phyloP scores from a whole-genome alignment of 2,888 invertebrate genomes.

The Cheilosia urbana region DNA sequence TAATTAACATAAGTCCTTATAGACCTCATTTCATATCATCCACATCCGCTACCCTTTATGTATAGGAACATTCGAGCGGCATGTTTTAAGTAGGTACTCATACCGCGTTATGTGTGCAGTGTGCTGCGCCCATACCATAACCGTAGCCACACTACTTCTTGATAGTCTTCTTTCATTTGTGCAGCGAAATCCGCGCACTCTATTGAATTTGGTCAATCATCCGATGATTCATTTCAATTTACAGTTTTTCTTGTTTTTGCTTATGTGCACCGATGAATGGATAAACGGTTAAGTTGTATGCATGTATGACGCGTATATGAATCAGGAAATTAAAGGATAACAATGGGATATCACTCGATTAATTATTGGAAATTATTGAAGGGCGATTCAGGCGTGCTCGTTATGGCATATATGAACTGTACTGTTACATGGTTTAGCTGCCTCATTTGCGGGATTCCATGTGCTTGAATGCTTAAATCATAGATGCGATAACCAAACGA shows the following conservation, averaged over 20 bases:
- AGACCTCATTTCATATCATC: no score
- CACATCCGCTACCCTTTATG: no score
- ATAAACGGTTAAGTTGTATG: constrained; percentile 55
- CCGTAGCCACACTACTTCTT: neutral
- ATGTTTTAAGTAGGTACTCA: no score
- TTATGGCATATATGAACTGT: constrained; percentile 44
- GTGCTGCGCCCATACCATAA: neutral
- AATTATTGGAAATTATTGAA: constrained; percentile 78
- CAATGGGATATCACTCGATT: constrained; percentile 77
- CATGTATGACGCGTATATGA: constrained; percentile 61
- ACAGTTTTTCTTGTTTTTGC: constrained; percentile 13
- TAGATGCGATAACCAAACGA: constrained; percentile 52
- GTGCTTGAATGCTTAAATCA: constrained; percentile 37
- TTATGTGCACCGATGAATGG: constrained; percentile 60
- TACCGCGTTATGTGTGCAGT: no score
- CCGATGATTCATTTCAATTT: constrained; percentile 37
- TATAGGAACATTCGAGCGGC: no score
- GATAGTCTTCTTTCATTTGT: constrained; percentile 2
- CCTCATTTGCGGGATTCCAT: constrained; percentile 54
- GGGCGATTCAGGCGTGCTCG: constrained; percentile 73
- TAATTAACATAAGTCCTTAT: no score
- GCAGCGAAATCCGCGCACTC: constrained; percentile 16
- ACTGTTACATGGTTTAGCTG: constrained; percentile 31
- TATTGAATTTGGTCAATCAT: constrained; percentile 64
- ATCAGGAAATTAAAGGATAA: constrained; percentile 76